Base-by-base conservation (phyloP, 2,113 vertebrate genomes). In the Rhynchopsitta pachyrhyncha region DNA sequence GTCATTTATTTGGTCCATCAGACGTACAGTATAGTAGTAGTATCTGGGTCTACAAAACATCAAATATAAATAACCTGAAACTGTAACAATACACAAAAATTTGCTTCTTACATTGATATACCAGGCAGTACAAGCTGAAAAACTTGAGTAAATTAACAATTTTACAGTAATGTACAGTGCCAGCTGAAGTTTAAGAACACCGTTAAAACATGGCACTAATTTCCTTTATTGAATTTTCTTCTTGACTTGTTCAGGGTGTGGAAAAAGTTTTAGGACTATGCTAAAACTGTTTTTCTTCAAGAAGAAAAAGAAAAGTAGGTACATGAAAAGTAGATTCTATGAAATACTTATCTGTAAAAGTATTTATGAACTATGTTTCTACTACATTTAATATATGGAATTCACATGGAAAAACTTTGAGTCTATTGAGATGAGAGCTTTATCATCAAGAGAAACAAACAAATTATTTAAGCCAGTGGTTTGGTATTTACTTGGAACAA, bases 1-100 rank as follows among this genome's bases (percentile, higher is more conserved):
- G 95, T 95, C 95, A 96, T 98, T 98, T 98, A 98, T 98, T 98
- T 98, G 98, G 98, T 98, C 98, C 98, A 91, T 98, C 96, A 95
- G 95, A 98, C 97, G 97, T 98, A 98, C 97, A 98, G 98, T 91
- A 97, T 97, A 98, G 95, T 97, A 95, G 91, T 90, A 90, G 95
- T 97, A 97, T 97, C 94, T 98, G 97, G 96, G 97, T 97, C 98
- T 98, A 98, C 98, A 98, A 98, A 98, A 98, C 97, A 98, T 97
- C 97, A 98, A 98, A 98, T 98, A 98, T 98, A 98, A 98, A 98
- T 98, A 98, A 98, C 98, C 97, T 97, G 97, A 98, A 98, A 98
- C 96, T 98, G 98, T 98, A 98, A 98, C 98, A 98, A 98, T 97
- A 98, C 98, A 98, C 98, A 98, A 97, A 98, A 98, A 97, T 85